Conservation (phyloP, 2,797 vertebrate genomes). For the Ptychadena robeensis region DNA sequence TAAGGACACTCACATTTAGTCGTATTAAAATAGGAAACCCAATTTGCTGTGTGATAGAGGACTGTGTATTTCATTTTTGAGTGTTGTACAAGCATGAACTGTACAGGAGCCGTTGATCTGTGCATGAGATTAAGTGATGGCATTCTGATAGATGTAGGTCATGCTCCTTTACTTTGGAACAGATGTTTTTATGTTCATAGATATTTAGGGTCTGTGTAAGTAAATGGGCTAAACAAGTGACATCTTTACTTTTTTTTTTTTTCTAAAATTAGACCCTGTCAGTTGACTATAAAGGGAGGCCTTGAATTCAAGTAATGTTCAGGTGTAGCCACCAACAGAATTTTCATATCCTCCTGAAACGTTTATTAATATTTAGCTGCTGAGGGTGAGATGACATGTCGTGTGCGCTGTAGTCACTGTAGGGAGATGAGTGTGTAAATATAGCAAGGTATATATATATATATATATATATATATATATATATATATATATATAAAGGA, state of each 20-base stretch:
- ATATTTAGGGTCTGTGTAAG: background rate
- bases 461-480: background rate
- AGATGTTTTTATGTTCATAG: background rate
- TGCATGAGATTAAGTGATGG: background rate
- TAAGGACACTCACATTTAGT: too few relatives aligned
- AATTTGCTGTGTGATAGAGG: too few relatives aligned
- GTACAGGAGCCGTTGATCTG: background rate
- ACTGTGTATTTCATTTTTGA: too few relatives aligned
- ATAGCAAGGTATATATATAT: background rate
- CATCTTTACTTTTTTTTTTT: constrained; percentile 2
- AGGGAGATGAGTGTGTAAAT: background rate
- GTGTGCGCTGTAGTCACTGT: background rate
- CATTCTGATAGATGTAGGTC: background rate
- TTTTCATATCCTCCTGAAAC: background rate
- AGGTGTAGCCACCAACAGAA: constrained; percentile 26
- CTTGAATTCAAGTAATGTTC: constrained; percentile 11
- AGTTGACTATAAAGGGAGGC: background rate
- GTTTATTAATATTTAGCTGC: background rate
- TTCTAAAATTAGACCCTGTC: constrained; percentile 35
- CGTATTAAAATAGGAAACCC: too few relatives aligned
- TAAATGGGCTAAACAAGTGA: background rate
- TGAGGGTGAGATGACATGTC: background rate
- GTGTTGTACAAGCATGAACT: too few relatives aligned
- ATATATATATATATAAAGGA: background rate
- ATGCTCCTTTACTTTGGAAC: background rate